These are phyloP conservation scores for Lucifuga dentata DNA, from an alignment of 2,113 vertebrate genomes.

Conservation along the genomic window DNA sequence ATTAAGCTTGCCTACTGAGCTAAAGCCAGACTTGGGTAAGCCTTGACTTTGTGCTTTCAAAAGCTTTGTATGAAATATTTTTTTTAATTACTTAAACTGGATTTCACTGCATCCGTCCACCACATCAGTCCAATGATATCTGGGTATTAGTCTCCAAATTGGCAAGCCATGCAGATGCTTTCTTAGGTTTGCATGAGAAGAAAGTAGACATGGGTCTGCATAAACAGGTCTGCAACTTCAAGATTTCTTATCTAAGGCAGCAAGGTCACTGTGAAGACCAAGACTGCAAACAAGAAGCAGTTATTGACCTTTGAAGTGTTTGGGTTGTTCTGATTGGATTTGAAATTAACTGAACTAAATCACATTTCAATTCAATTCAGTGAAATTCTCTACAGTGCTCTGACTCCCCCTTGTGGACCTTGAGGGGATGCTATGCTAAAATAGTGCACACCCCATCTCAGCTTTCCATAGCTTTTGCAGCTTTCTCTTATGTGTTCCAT, in stretches of 20 bases:
- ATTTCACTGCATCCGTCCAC: constrained; percentile 54
- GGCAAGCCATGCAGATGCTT: constrained; percentile 63
- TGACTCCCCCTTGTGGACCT: constrained; percentile 36
- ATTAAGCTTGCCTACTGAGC: constrained; percentile 99
- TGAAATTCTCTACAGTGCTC: constrained; percentile 16
- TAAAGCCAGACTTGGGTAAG: constrained; percentile 99
- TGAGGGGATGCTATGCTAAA: constrained; percentile 64
- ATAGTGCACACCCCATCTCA: constrained; percentile 59
- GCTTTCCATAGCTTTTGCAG: constrained; percentile 67
- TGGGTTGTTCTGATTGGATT: constrained; percentile 60
- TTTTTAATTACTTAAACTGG: constrained; percentile 58
- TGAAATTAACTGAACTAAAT: constrained; percentile 26
- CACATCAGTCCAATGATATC: constrained; percentile 59
- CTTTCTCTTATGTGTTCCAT: constrained; percentile 69
- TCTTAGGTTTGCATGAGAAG: constrained; percentile 70
- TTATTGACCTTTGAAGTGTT: not conserved
- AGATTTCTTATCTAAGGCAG: too few relatives aligned
- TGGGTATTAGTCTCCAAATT: constrained; percentile 67
- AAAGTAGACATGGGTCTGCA: constrained; percentile 56
- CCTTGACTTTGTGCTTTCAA: constrained; percentile 84
- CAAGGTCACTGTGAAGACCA: not conserved
- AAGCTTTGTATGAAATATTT: constrained; percentile 63
- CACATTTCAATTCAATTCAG: constrained; percentile 34
- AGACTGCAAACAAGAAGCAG: not conserved
- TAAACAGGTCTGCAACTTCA: too few relatives aligned